These are phyloP conservation scores for Halcyon badia DNA, from an alignment of 2,797 vertebrate genomes.

Conservation along the genomic window DNA sequence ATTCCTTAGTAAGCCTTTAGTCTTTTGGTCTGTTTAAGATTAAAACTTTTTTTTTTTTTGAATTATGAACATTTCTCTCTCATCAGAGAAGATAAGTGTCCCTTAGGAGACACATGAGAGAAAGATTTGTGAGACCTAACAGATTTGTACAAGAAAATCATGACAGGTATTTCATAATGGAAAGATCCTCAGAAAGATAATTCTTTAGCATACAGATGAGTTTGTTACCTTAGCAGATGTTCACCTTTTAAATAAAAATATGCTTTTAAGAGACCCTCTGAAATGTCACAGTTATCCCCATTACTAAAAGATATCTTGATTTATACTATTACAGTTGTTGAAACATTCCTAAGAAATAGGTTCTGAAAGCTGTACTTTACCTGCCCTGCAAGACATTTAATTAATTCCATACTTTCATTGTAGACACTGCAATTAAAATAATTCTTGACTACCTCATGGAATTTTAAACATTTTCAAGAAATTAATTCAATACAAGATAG, in stretches of 20 bases:
- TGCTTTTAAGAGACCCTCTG: conserved; percentile 58
- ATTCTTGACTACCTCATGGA: conserved; percentile 70
- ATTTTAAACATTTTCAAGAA: conserved; percentile 68
- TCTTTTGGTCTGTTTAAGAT: conserved; percentile 33
- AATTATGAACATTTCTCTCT: conserved; percentile 68
- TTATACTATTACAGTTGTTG: conserved; percentile 63
- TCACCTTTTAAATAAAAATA: conserved; percentile 76
- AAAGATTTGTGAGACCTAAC: conserved; percentile 68
- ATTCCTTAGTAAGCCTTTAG: conserved; percentile 47
- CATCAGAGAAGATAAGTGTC: conserved; percentile 65
- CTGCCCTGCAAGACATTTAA: conserved; percentile 54
- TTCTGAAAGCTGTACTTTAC: conserved; percentile 62
- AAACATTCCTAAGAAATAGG: conserved; percentile 52
- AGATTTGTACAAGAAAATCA: conserved; percentile 60
- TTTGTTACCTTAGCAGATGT: conserved; percentile 59
- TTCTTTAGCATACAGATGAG: conserved; percentile 57
- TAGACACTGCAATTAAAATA: conserved; percentile 74
- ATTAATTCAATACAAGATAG: conserved; percentile 31
- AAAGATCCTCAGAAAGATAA: conserved; percentile 61
- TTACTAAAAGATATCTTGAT: conserved; percentile 75
- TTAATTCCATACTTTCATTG: conserved; percentile 72
- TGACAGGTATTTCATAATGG: conserved; percentile 68
- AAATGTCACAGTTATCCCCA: conserved; percentile 68
- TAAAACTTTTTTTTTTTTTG: background rate
- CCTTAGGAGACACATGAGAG: conserved; percentile 37